Conservation (phyloP, 2,888 invertebrate genomes). For the Cistogaster globosa region DNA sequence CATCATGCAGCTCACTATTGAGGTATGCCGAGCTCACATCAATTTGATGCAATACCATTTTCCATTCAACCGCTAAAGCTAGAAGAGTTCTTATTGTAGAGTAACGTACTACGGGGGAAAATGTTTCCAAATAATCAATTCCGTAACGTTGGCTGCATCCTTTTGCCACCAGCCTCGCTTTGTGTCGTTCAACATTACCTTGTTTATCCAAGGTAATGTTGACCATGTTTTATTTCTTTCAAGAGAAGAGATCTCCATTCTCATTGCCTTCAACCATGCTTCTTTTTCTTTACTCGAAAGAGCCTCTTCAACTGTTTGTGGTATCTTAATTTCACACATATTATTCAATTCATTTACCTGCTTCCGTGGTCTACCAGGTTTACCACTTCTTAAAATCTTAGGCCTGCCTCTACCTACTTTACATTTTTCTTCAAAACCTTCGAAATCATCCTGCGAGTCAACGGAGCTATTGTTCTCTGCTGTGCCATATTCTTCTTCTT, state of each 20-base stretch:
- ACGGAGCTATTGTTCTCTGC: too few species aligned
- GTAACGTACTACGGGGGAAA: neutral
- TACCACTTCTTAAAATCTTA: neutral
- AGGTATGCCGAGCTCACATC: slow-evolving; percentile 67
- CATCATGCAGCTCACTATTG: slow-evolving; percentile 55
- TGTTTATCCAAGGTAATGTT: slow-evolving; percentile 39
- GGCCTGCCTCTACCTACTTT: neutral
- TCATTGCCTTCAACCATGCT: neutral
- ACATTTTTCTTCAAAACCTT: too few species aligned
- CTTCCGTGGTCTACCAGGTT: neutral
- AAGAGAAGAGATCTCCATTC: neutral
- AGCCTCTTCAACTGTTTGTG: neutral
- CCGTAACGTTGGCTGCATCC: slow-evolving; percentile 4
- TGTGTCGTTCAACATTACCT: neutral
- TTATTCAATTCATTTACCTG: neutral
- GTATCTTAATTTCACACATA: neutral
- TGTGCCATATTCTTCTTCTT: too few species aligned
- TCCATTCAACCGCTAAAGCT: slow-evolving; percentile 61
- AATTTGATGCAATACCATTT: slow-evolving; percentile 57
- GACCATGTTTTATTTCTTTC: slow-evolving; percentile 1
- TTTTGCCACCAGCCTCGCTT: slow-evolving; percentile 2
- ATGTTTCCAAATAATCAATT: neutral
- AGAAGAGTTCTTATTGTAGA: slow-evolving; percentile 58
- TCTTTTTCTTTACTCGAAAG: neutral
- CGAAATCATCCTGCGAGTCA: too few species aligned